Evolutionary conservation across 2,113 vertebrate species (phyloP).

Genomic region (Chamaetylas fuelleborni): DNA sequence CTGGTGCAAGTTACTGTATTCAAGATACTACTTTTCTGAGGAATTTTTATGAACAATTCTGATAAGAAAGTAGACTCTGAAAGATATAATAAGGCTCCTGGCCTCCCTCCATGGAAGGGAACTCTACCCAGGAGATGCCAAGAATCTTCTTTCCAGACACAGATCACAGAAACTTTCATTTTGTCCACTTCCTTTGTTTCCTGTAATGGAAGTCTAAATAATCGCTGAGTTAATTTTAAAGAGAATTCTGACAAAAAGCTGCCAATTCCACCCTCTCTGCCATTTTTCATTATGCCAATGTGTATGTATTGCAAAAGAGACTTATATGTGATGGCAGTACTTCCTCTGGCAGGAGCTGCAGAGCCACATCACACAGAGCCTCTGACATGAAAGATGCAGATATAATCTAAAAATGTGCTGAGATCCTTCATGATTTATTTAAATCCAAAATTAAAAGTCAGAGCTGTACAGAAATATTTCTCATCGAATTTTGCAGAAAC

Average conservation of each 20-base stretch:
- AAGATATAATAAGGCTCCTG: not conserved
- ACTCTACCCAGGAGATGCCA: not conserved
- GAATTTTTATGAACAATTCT: not conserved
- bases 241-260: not conserved
- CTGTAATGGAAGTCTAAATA: not conserved
- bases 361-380: not conserved
- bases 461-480: not conserved
- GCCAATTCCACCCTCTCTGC: not conserved
- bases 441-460: not conserved
- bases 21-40: not conserved
- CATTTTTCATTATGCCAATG: not conserved
- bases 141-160: not conserved
- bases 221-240: not conserved
- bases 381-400: not conserved
- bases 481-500: not conserved
- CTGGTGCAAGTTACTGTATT: not conserved
- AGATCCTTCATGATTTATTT: constrained; percentile 19
- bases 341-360: not conserved
- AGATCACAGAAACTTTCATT: not conserved
- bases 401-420: not conserved
- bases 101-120: not conserved
- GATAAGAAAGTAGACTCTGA: not conserved
- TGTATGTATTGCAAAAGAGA: not conserved
- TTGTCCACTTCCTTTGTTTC: not conserved
- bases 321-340: not conserved